Evolutionary conservation across 2,888 invertebrate species (phyloP).

Genomic region (Phasia obesa): DNA sequence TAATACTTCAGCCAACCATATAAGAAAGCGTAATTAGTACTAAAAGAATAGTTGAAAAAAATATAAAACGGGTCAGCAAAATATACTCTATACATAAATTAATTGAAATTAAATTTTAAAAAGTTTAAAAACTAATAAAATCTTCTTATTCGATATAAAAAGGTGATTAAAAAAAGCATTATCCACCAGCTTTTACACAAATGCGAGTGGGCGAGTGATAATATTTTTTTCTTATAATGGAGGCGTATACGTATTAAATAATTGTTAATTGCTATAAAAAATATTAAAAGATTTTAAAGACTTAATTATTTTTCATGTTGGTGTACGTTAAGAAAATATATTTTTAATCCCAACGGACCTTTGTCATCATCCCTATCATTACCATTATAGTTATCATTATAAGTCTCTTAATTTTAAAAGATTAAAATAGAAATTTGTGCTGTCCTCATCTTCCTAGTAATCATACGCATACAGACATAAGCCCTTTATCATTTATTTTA

Average conservation of each 20-base stretch:
- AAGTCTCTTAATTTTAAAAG: slow-evolving; percentile 24
- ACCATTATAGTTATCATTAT: background rate
- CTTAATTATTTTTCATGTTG: slow-evolving; percentile 39
- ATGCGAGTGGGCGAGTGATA: background rate
- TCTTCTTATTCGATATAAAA: background rate
- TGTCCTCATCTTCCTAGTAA: slow-evolving; percentile 6
- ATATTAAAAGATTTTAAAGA: slow-evolving; percentile 2
- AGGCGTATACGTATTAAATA: slow-evolving; percentile 35
- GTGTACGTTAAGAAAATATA: background rate
- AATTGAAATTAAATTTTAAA: slow-evolving; percentile 7
- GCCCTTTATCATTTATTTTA: background rate
- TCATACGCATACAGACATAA: slow-evolving; percentile 2
- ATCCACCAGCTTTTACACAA: background rate
- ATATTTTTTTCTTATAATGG: background rate
- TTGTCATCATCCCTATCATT: background rate
- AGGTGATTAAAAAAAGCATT: background rate
- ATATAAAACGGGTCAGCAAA: slow-evolving; percentile 49
- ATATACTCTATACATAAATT: slow-evolving; percentile 46
- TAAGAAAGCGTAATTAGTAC: slow-evolving; percentile 55
- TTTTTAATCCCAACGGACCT: slow-evolving; percentile 33
- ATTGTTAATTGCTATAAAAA: background rate
- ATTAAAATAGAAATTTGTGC: slow-evolving; percentile 7
- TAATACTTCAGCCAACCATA: slow-evolving; percentile 38
- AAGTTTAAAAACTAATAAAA: background rate
- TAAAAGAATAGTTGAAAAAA: slow-evolving; percentile 1